These are phyloP conservation scores for Australoheros facetus DNA, from an alignment of 2,797 vertebrate species.

Conservation along the genomic window DNA sequence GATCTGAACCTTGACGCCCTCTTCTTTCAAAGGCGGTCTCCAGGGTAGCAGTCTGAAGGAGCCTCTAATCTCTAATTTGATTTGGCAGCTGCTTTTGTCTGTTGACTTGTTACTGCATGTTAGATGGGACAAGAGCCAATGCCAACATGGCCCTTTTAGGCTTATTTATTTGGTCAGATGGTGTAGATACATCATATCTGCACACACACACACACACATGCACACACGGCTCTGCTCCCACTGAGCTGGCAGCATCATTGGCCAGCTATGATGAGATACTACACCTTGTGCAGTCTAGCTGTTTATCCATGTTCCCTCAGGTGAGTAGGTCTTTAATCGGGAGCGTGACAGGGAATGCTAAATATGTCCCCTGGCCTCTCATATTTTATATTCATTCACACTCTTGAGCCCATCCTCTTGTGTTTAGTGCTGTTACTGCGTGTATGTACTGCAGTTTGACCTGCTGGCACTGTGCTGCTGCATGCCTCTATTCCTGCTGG, in stretches of 20 bases:
- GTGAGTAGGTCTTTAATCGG: neutral
- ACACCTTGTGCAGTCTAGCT: neutral
- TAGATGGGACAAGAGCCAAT: slow-evolving; percentile 22
- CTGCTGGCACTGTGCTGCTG: slow-evolving; percentile 8
- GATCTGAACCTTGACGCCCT: slow-evolving; percentile 31
- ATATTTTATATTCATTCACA: slow-evolving; percentile 24
- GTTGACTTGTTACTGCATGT: neutral
- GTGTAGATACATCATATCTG: neutral
- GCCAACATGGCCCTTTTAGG: neutral
- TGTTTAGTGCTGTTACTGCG: neutral
- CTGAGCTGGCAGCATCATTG: neutral
- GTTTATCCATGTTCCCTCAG: slow-evolving; percentile 8
- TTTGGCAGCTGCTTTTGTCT: slow-evolving; percentile 11
- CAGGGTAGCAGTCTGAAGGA: neutral
- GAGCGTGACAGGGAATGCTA: slow-evolving; percentile 32
- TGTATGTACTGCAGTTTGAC: slow-evolving; percentile 36
- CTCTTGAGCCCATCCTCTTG: neutral
- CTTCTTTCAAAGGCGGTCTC: neutral
- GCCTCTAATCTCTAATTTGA: slow-evolving; percentile 5
- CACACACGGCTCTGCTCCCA: slow-evolving; percentile 11
- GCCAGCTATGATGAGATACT: neutral
- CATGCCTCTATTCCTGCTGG: slow-evolving; percentile 3
- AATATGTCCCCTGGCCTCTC: slow-evolving; percentile 35
- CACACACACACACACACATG: neutral
- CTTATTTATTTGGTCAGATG: slow-evolving; percentile 5